Base-by-base conservation (phyloP, 2,888 invertebrate genomes). In the Xanthia icteritia region DNA sequence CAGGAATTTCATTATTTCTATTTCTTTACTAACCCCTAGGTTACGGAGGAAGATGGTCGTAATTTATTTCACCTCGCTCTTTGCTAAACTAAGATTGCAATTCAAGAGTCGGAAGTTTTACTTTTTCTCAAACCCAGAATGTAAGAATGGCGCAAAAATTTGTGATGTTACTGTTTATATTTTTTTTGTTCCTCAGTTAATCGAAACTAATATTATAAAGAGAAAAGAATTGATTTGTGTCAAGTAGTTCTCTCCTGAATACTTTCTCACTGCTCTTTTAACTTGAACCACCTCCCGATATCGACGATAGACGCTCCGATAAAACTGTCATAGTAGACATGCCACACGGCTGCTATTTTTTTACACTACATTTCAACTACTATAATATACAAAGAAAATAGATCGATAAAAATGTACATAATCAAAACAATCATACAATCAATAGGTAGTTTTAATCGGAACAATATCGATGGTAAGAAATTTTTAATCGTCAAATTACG, bases 271-370 rank as follows among this genome's bases (percentile, higher is more conserved):
- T 42, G 45, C 68, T 80, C 85, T 85, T 77, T 31, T 83, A 75
- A 76, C 83, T 90, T 89, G 70, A 17, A 78, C 88, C 85, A 58
- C 64, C 23, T 36, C 76, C 81, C 79, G 79, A 89, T 89, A 89
- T 86, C 81, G 86, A 86, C 90, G 92, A 94, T 92, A 92, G 90
- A 89, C 90, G 83, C 86, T 86, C 58, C 86, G 94, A 95, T 95
- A 95, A 93, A 92, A 86, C 89, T 91, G 92, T 93, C 92, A 93
- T 91, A 93, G 93, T 93, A 92, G 90, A 93, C 92, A 91, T 91
- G 90, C 90, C 90, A 91, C 89, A 82, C 84, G 87, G 89, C 87
- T 90, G 88, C 89, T 86, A 91, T 90, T 89, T 90, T 89, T 87
- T 89, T 20, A 72, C 27, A 64, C 51, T 36, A 65, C n/a, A 82